Percentiles rank a stretch among this genome's conserved stretches.
Conservation (phyloP, 1,140 invertebrate genomes). For the Zaprionus inermis region DNA sequence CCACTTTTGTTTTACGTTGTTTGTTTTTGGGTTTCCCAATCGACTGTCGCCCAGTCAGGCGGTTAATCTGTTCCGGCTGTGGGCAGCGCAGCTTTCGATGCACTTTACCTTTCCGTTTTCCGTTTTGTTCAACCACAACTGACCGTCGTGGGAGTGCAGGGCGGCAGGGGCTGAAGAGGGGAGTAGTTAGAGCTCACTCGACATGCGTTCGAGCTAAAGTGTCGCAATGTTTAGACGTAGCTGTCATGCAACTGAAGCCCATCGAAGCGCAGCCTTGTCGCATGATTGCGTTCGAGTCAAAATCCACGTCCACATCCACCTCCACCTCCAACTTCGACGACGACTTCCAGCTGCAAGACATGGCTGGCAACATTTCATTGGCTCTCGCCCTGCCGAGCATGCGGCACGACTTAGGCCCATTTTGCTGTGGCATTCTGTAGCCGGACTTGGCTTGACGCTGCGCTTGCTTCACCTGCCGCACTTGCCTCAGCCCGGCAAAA, state of each 20-base stretch:
- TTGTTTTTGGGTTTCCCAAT: conserved; percentile 47
- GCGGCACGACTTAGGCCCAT: conserved; percentile 7
- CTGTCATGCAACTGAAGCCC: conserved; percentile 47
- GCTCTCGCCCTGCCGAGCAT: conserved; percentile 9
- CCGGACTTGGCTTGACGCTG: conserved; percentile 54
- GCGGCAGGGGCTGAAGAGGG: background rate
- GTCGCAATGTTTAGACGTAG: conserved; percentile 59
- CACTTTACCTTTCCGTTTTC: conserved; percentile 44
- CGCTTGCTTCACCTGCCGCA: conserved; percentile 29
- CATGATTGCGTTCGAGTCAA: conserved; percentile 59
- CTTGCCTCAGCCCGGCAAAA: conserved; percentile 48
- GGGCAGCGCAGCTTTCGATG: conserved; percentile 42
- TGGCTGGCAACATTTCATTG: conserved; percentile 36
- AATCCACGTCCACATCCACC: conserved; percentile 24
- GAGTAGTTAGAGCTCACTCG: conserved; percentile 34
- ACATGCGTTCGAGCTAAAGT: conserved; percentile 51
- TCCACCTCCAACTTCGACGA: conserved; percentile 46
- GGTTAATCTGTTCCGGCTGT: conserved; percentile 59
- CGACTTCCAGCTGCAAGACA: conserved; percentile 21
- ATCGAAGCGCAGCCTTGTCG: conserved; percentile 64
- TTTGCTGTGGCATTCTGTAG: conserved; percentile 24
- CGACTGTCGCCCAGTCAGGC: conserved; percentile 38
- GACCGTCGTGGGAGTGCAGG: background rate
- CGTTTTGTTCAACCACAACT: conserved; percentile 42
- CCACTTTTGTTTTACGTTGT: background rate